Evolutionary conservation across 2,888 invertebrate species (phyloP).

Genomic region (Allolobophora icterica): DNA sequence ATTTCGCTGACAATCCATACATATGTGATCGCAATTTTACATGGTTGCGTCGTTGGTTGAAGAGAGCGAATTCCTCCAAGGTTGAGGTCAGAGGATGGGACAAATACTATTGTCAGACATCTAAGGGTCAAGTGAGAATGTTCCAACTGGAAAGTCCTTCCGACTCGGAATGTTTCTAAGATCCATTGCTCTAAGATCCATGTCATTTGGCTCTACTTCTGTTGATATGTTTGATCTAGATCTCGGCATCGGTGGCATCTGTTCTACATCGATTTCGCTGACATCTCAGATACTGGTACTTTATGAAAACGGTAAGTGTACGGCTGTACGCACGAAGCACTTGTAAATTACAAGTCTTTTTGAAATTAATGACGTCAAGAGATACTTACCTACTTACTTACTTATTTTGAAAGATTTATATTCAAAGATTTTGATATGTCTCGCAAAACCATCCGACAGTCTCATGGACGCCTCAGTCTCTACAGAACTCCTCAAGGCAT

Average conservation of each 20-base stretch:
- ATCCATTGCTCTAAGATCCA: not conserved
- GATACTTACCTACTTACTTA: too few species aligned
- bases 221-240: constrained; percentile 36
- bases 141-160: not conserved
- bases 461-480: too few species aligned
- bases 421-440: too few species aligned
- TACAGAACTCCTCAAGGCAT: too few species aligned
- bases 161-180: not conserved
- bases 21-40: constrained; percentile 70
- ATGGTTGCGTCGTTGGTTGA: constrained; percentile 48
- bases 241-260: constrained; percentile 38
- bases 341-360: too few species aligned
- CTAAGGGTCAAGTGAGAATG: not conserved
- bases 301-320: not conserved
- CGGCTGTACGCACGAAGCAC: too few species aligned
- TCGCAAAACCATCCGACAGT: too few species aligned
- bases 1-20: constrained; percentile 71
- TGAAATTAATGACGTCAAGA: too few species aligned
- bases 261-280: constrained; percentile 69
- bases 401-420: too few species aligned
- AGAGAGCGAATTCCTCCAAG: not conserved
- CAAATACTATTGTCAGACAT: too few species aligned
- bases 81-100: too few species aligned
- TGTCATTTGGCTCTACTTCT: constrained; percentile 1
- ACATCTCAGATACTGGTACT: constrained; percentile 69